phyloP scores from a whole-genome alignment of 2,797 vertebrate species.

The Peromyscus eremicus region DNA sequence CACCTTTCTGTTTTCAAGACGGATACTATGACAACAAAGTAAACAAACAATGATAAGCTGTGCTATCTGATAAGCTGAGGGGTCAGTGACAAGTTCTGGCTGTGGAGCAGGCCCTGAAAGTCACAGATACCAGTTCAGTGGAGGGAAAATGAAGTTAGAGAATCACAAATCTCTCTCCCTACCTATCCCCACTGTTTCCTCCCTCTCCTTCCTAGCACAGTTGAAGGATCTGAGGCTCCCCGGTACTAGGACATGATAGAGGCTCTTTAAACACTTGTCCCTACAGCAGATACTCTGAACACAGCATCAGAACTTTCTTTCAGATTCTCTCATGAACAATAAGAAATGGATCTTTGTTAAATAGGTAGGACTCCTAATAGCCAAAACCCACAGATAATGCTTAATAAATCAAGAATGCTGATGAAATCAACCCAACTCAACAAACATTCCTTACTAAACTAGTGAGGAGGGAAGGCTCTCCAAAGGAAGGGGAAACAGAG shows the following conservation, averaged over 20 bases:
- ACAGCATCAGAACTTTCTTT: background rate
- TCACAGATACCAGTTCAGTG: constrained; percentile 43
- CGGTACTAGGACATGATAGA: background rate
- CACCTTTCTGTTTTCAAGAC: constrained; percentile 72
- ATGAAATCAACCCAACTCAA: constrained; percentile 46
- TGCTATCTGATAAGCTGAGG: constrained; percentile 35
- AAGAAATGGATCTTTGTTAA: background rate
- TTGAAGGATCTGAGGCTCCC: background rate
- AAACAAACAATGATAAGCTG: constrained; percentile 72
- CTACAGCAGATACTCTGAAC: background rate
- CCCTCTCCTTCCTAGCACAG: background rate
- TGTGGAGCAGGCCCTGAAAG: constrained; percentile 5
- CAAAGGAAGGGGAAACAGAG: background rate
- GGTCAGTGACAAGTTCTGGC: background rate
- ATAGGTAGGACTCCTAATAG: background rate
- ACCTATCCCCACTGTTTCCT: background rate
- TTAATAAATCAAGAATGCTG: background rate
- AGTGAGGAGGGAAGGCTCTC: background rate
- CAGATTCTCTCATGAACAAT: background rate
- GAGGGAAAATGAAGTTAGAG: constrained; percentile 25
- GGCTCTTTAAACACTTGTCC: constrained; percentile 10
- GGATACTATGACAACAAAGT: constrained; percentile 67
- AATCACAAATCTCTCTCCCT: background rate
- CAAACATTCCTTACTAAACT: constrained; percentile 9
- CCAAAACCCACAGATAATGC: background rate